A percentile compares a stretch with the other conserved stretches of the same genome.
These are phyloP conservation scores for Ciconia nigra DNA, from an alignment of 2,797 vertebrate species.

Conservation along the genomic window DNA sequence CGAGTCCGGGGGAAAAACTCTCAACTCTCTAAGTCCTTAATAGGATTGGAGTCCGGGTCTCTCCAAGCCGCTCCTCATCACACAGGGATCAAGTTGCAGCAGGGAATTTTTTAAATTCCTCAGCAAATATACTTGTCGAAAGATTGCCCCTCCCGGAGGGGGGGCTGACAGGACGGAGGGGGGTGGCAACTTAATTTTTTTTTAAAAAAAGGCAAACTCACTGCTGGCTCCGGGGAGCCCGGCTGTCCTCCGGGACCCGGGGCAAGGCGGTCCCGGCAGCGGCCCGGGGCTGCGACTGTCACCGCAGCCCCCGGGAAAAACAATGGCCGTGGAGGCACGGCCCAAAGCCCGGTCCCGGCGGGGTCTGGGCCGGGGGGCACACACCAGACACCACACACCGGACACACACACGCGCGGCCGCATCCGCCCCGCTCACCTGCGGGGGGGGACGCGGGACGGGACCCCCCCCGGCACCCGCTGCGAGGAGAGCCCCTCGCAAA, in stretches of 20 bases:
- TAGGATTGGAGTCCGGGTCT: constrained; percentile 82
- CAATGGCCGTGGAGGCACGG: not conserved
- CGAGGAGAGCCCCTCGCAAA: not conserved
- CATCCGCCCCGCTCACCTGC: not conserved
- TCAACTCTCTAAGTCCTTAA: constrained; percentile 73
- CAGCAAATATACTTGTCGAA: constrained; percentile 87
- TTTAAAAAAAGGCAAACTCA: not conserved
- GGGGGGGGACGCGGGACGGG: not conserved
- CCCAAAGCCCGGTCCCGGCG: not conserved
- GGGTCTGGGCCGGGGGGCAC: not conserved
- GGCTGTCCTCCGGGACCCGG: not conserved
- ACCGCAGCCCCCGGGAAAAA: not conserved
- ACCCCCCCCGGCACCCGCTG: not conserved
- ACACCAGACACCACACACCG: not conserved
- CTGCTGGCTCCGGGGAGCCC: not conserved
- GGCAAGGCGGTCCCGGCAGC: not conserved
- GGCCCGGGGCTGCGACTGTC: not conserved
- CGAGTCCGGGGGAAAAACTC: constrained; percentile 42
- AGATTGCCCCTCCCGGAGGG: constrained; percentile 62
- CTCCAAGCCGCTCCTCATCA: constrained; percentile 83
- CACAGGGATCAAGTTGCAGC: constrained; percentile 90
- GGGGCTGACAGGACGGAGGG: not conserved
- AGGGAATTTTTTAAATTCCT: constrained; percentile 90
- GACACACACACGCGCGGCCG: not conserved
- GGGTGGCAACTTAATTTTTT: not conserved